A percentile compares a stretch with the other conserved stretches of the same genome.
Conservation (phyloP, 2,113 vertebrate genomes). For the Ctenomys sociabilis region DNA sequence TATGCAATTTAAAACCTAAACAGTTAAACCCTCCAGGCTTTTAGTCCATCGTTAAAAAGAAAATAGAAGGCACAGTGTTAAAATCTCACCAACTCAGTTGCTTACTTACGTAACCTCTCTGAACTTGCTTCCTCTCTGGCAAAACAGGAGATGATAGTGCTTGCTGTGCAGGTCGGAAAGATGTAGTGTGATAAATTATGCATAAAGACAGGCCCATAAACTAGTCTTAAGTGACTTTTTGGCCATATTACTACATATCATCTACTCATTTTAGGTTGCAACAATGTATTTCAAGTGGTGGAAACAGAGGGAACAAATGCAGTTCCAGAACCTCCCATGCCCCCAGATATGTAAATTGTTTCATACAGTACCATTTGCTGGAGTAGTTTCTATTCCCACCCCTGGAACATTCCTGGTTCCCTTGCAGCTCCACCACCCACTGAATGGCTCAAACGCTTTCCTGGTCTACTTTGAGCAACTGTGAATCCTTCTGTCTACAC, state of each 20-base stretch:
- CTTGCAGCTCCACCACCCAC: slow-evolving; percentile 55
- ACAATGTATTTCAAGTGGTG: not conserved
- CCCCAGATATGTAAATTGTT: slow-evolving; percentile 39
- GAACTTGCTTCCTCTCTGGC: slow-evolving; percentile 37
- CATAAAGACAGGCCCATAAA: not conserved
- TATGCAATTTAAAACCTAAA: slow-evolving; percentile 1
- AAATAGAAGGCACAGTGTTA: not conserved
- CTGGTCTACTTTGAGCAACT: slow-evolving; percentile 72
- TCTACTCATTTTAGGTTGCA: slow-evolving; percentile 21
- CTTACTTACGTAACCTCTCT: slow-evolving; percentile 62
- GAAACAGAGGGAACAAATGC: slow-evolving; percentile 23
- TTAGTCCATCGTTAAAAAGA: not conserved
- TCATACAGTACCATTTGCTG: slow-evolving; percentile 56
- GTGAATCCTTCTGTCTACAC: slow-evolving; percentile 77
- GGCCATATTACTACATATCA: not conserved
- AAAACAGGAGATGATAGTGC: not conserved
- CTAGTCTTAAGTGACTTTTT: not conserved
- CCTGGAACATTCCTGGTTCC: slow-evolving; percentile 64
- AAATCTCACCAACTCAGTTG: not conserved
- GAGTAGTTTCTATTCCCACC: slow-evolving; percentile 72
- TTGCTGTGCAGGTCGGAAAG: not conserved
- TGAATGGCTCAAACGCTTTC: slow-evolving; percentile 65
- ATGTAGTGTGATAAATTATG: slow-evolving; percentile 29
- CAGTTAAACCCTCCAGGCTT: not conserved
- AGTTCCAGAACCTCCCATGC: slow-evolving; percentile 57